Base-by-base conservation (phyloP, 1,140 invertebrate genomes). In the Babylonia areolata region DNA sequence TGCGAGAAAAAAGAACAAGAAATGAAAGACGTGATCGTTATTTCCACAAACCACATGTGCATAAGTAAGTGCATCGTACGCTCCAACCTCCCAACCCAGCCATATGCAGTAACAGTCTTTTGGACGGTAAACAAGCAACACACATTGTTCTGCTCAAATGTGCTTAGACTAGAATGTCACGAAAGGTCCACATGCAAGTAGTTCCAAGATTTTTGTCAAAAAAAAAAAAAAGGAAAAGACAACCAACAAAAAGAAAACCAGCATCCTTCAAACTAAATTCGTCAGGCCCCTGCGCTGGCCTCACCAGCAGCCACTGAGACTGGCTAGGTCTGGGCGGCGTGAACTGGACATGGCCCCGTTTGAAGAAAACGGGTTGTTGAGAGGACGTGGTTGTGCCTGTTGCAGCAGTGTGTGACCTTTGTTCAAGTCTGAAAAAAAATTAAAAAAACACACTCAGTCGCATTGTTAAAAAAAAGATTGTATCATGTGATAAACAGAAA, bases 241-340 rank as follows among this genome's bases (percentile, higher is more conserved):
- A 35, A 75, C 33, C 33, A 75, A 64, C 15, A 37, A 39, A 33
- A 80, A 80, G 23, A 54, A 69, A 69, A 35, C 75, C 31, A 23
- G 54, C 79, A 88, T 88, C 87, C 87, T 86, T 88, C 79, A 40
- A 86, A 85, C 28, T 51, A 88, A 88, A 86, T 88, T 88, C 87
- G 87, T 88, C 87, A 51, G 54, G 15, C 20, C 11, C 54, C 39
- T 37, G 39, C 17, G 37, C 20, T 20, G 46, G 33, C 31, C 46
- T 85, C 84, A 94, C 93, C 93, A 94, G 73, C 92, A 89, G 64
- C 93, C 93, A 86, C 92, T 93, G 12, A 93, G 89, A 86, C 91
- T 94, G 69, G 90, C 90, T 37, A 93, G 88, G 85, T 93, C 91
- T n/a, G 89, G 87, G 37, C 92, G 88, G 12, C 87, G 54, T 20